Evolutionary conservation across 92 coral and sea anemone genomes (phyloP), one percentile per base, ranked within the genome.

Genomic region (Paramuricea clavata): DNA sequence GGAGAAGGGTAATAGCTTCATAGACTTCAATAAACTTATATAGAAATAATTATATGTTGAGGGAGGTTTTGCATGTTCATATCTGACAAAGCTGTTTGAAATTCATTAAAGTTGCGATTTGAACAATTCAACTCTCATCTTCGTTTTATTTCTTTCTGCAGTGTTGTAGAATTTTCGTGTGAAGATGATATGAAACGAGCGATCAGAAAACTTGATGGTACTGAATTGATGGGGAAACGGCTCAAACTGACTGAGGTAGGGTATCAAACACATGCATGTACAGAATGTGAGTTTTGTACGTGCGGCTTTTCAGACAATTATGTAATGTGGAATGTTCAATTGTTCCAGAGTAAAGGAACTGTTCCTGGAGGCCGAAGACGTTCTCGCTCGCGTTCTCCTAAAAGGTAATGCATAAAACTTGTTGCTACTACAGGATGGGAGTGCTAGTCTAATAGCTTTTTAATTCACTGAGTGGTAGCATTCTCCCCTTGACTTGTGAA

Each of bases 101-200:
- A n/a, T n/a, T n/a, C n/a, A n/a, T n/a, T n/a, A n/a, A n/a, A n/a
- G n/a, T n/a, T n/a, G n/a, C n/a, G n/a, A n/a, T n/a, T 47, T 47
- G 54, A 47, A 47, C 1, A 15, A 1, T 12, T 10, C 19, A 47
- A 47, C 54, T 47, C 13, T 10, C 13, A 47, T 47, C 13, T 36
- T 1, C 1, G 30, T 57, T 34, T 26, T 12, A 62, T 62, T 26
- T 62, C 21, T 10, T 34, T 41, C 62, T 72, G n/a, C 85, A 96
- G 99, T 30, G 93, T 94, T 65, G 98, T 94, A 0, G 99, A 96
- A 69, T 96, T 94, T 93, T 92, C 98, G 50, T 41, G 75, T 23
- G 92, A 91, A 62, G 92, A 93, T 89, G 99, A 96, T 61, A 89
- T 96, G 97, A 90, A 92, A 44, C 89, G 94, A 73, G 99, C 99